A percentile compares a stretch with the other conserved stretches of the same genome.
These are phyloP conservation scores for Ophion slaviceki DNA, from an alignment of 2,888 invertebrate species.

Conservation along the genomic window DNA sequence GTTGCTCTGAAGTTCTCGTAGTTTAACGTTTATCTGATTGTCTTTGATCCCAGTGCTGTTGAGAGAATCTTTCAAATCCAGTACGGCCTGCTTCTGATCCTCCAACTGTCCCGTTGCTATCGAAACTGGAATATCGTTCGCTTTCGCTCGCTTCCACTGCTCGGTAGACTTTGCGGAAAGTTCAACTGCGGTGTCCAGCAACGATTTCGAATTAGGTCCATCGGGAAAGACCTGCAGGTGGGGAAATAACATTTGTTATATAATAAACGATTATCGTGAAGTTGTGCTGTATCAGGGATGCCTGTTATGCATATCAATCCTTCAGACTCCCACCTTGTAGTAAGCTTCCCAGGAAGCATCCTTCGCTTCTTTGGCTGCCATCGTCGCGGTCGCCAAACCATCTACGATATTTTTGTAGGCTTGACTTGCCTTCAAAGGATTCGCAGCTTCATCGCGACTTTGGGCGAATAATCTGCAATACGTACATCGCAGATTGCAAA, in stretches of 20 bases:
- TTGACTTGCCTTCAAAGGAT: slow-evolving; percentile 87
- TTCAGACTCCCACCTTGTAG: slow-evolving; percentile 74
- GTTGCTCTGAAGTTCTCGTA: slow-evolving; percentile 84
- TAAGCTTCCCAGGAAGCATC: slow-evolving; percentile 84
- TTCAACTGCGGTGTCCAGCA: slow-evolving; percentile 79
- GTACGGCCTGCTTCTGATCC: slow-evolving; percentile 76
- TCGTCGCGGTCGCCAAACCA: slow-evolving; percentile 88
- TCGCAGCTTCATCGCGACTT: slow-evolving; percentile 86
- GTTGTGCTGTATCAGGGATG: background rate
- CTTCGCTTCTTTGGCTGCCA: slow-evolving; percentile 87
- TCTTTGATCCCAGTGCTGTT: slow-evolving; percentile 80
- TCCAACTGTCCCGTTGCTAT: slow-evolving; percentile 82
- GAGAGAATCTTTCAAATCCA: slow-evolving; percentile 77
- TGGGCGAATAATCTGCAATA: slow-evolving; percentile 86
- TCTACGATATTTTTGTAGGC: slow-evolving; percentile 90
- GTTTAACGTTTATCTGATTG: slow-evolving; percentile 80
- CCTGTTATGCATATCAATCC: background rate
- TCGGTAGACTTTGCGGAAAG: slow-evolving; percentile 76
- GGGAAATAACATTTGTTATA: background rate
- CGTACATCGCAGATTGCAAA: background rate
- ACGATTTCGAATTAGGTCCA: slow-evolving; percentile 74
- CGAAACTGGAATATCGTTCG: slow-evolving; percentile 82
- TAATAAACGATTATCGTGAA: slow-evolving; percentile 19
- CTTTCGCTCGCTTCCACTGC: slow-evolving; percentile 78
- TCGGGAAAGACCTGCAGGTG: slow-evolving; percentile 76